These are phyloP conservation scores for Trimorus sp. DNA, from an alignment of 2,888 invertebrate species.

Conservation along the genomic window DNA sequence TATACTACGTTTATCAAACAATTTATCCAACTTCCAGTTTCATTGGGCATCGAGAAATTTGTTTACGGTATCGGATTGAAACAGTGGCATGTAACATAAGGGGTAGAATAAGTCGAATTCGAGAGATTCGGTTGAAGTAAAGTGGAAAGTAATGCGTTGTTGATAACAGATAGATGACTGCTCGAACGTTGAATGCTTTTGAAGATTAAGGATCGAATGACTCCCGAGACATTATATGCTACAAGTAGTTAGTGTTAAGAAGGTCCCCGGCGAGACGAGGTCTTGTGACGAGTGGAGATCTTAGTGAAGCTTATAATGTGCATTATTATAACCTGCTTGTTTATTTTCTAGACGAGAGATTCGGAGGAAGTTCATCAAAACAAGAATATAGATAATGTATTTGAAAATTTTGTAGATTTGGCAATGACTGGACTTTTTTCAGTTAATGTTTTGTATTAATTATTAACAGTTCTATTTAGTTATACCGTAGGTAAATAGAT, in stretches of 20 bases:
- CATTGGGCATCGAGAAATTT: background rate
- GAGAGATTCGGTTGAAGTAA: too few species aligned
- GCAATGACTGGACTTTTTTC: too few species aligned
- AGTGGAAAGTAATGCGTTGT: slow-evolving; percentile 6
- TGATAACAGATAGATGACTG: slow-evolving; percentile 42
- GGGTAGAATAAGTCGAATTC: too few species aligned
- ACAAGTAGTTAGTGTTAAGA: slow-evolving; percentile 52
- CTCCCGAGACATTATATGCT: slow-evolving; percentile 15
- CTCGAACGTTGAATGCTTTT: slow-evolving; percentile 46
- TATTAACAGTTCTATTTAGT: too few species aligned
- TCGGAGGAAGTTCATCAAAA: slow-evolving; percentile 17
- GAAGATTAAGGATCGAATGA: slow-evolving; percentile 32
- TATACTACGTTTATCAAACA: background rate
- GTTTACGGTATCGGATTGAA: slow-evolving; percentile 12
- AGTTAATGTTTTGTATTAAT: too few species aligned
- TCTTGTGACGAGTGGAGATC: slow-evolving; percentile 33
- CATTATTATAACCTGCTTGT: slow-evolving; percentile 48
- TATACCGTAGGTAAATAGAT: too few species aligned
- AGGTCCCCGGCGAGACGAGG: slow-evolving; percentile 27
- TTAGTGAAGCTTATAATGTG: slow-evolving; percentile 60
- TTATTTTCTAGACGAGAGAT: slow-evolving; percentile 48
- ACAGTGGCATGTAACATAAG: slow-evolving; percentile 10
- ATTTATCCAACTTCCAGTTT: background rate
- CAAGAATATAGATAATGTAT: too few species aligned
- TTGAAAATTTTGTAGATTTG: too few species aligned